Base-by-base conservation (phyloP, 2,797 vertebrate species). In the Danio tinwini region DNA sequence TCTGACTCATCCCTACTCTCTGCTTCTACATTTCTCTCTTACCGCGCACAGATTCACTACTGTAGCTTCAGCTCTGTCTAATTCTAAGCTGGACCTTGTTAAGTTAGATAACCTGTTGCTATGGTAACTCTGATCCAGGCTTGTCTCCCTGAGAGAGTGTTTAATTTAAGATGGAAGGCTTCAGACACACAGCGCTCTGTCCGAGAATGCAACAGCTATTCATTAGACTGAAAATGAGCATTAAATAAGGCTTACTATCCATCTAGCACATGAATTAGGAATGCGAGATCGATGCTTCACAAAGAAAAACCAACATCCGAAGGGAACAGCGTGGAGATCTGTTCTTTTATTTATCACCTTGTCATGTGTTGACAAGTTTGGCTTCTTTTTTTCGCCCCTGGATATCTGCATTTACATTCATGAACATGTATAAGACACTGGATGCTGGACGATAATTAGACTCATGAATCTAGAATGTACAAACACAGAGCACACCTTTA, bases 81-180 rank as follows among this genome's bases (percentile, higher is more conserved):
- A 82, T 83, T 78, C 78, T 82, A 64, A 55, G 29, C 47, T 21
- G 63, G 52, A 80, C 71, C 79, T 81, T 76, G 61, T 83, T 76
- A 83, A 81, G 71, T 69, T 82, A 83, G 80, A 74, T 81, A 82
- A 47, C 74, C 64, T 55, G 84, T 86, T 86, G 69, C 83, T 82
- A 87, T 85, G 79, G 87, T 70, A 81, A 85, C 84, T 45, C 19
- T 71, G 16, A 83, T 61, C 76, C 53, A 58, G 14, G 21, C 53
- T 44, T 50, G 37, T 39, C 42, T 74, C 50, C 11, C 16, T 53
- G 19, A 67, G 50, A 71, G n/a, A 21, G 19, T 58, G 59, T 42
- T 55, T 62, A 58, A 62, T 75, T 55, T 63, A 74, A 59, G 69
- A 78, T 53, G 63, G 21, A 75, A 75, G 70, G 44, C 37, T 68